phyloP scores from a whole-genome alignment of 2,888 invertebrate species.

The Brenthis ino region DNA sequence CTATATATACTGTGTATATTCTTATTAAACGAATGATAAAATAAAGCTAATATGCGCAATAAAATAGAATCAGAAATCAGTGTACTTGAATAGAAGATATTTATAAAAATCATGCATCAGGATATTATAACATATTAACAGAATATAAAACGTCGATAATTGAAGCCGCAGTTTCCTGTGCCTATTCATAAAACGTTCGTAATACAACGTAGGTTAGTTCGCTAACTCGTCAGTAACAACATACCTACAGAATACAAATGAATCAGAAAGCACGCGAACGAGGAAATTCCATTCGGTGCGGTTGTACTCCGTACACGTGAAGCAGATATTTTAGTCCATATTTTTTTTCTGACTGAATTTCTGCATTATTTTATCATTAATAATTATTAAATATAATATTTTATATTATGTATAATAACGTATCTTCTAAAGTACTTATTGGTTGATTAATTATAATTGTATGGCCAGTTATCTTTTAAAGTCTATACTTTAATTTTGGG shows the following conservation, averaged over 20 bases:
- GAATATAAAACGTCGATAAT: slow-evolving; percentile 45
- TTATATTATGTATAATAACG: too few relatives aligned
- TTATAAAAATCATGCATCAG: slow-evolving; percentile 30
- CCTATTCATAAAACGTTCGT: slow-evolving; percentile 44
- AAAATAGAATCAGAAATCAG: neutral
- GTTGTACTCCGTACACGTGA: slow-evolving; percentile 47
- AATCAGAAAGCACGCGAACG: slow-evolving; percentile 71
- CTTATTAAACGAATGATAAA: neutral
- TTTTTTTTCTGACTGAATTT: neutral
- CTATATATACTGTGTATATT: neutral
- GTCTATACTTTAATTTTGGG: too few relatives aligned
- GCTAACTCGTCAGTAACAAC: slow-evolving; percentile 50
- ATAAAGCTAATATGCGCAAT: neutral
- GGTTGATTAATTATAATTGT: too few relatives aligned
- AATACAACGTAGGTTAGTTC: slow-evolving; percentile 54
- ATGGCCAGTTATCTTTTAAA: too few relatives aligned
- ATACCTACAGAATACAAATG: slow-evolving; percentile 68
- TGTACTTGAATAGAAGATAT: slow-evolving; percentile 13
- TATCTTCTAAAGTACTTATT: too few relatives aligned
- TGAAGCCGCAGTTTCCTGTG: slow-evolving; percentile 60
- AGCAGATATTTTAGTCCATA: slow-evolving; percentile 42
- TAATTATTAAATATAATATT: too few relatives aligned
- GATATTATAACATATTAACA: slow-evolving; percentile 40
- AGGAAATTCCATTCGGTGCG: slow-evolving; percentile 71
- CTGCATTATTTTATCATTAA: neutral